Evolutionary conservation across 2,888 invertebrate genomes (phyloP).

Genomic region (Strigamia maritima): DNA sequence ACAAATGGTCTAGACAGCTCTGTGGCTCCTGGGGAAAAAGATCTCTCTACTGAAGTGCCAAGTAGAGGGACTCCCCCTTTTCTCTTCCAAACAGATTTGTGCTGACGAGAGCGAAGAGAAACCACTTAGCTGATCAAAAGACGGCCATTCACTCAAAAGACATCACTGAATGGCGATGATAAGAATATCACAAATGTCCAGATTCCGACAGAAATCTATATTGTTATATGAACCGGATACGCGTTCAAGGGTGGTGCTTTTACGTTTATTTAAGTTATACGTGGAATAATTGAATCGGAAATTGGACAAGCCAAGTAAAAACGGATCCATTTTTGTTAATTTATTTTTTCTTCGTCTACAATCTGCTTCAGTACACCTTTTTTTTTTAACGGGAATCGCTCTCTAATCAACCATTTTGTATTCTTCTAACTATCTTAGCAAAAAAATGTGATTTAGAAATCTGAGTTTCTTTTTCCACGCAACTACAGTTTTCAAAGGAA

Average conservation of each 20-base stretch:
- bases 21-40: neutral
- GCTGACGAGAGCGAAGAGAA: slow-evolving; percentile 21
- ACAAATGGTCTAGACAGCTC: slow-evolving; percentile 10
- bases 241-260: neutral
- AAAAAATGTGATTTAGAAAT: neutral
- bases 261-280: too few species aligned
- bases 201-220: neutral
- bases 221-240: neutral
- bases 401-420: slow-evolving; percentile 21
- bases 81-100: slow-evolving; percentile 17
- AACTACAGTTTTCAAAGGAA: neutral
- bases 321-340: neutral
- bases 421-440: slow-evolving; percentile 1
- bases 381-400: neutral
- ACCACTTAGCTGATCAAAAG: slow-evolving; percentile 22
- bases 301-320: neutral
- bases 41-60: slow-evolving; percentile 17
- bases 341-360: neutral
- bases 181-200: slow-evolving; percentile 8
- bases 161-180: slow-evolving; percentile 5
- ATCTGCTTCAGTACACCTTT: neutral
- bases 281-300: too few species aligned
- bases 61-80: neutral
- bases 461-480: neutral
- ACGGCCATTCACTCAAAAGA: slow-evolving; percentile 19